phyloP scores from a whole-genome alignment of 2,888 invertebrate species.

The Pollenia griseotomentosa region DNA sequence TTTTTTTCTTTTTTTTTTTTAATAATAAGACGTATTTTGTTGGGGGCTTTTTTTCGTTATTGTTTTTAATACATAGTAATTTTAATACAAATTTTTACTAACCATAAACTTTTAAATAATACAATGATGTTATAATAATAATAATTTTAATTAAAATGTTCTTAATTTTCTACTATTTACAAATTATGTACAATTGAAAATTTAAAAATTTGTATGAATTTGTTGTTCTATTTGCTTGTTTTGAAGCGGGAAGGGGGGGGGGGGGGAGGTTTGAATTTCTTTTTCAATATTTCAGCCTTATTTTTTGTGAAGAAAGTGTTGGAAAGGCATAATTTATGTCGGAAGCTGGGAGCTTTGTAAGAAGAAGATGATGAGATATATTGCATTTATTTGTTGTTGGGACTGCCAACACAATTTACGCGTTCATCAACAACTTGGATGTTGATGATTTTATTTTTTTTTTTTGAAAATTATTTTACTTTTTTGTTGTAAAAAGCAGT shows the following conservation, averaged over 20 bases:
- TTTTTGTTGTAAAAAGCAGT: background rate
- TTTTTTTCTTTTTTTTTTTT: constrained; percentile 21
- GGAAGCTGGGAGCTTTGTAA: background rate
- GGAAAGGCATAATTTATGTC: background rate
- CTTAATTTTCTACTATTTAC: constrained; percentile 55
- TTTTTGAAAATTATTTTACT: constrained; percentile 17
- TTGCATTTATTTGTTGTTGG: constrained; percentile 36
- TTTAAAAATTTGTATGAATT: background rate
- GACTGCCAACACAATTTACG: constrained; percentile 64
- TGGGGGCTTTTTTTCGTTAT: background rate
- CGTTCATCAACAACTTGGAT: constrained; percentile 62
- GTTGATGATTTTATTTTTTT: constrained; percentile 5
- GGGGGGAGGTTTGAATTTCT: background rate
- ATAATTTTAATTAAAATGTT: constrained; percentile 37
- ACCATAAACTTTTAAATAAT: constrained; percentile 40
- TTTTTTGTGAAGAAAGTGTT: constrained; percentile 10
- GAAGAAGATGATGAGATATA: background rate
- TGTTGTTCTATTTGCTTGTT: background rate
- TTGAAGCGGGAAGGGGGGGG: background rate
- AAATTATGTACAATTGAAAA: constrained; percentile 47
- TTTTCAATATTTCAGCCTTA: constrained; percentile 1
- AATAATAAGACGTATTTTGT: background rate
- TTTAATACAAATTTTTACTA: constrained; percentile 44
- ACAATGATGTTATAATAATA: background rate
- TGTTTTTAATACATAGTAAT: constrained; percentile 12